Evolutionary conservation across 1,140 invertebrate species (phyloP), one percentile per base, ranked within the genome.

Genomic region (Trinorchestia longiramus): DNA sequence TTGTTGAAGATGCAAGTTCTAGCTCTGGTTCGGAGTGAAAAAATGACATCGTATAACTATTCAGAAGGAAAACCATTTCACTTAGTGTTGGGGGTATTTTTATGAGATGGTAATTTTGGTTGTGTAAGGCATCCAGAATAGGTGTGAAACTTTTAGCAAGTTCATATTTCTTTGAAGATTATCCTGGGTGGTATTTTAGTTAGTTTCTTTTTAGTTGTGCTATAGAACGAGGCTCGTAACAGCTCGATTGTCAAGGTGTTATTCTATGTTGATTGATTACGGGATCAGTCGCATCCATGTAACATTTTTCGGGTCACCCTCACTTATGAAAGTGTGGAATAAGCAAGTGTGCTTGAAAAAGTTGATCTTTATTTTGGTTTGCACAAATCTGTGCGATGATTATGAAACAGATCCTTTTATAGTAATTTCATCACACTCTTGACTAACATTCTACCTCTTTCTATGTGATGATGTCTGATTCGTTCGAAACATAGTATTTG

Each of bases 1-100:
- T 94, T 40, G 92, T n/a, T 44, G 92, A 94, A n/a, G 92, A 94
- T n/a, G 19, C 3, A n/a, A 94, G 92, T 47, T 94, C 92, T 47
- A 43, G 41, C 11, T 94, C 92, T 40, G 47, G 92, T 47, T 94
- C 92, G 40, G 92, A 94, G 4, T 94, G 36, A 43, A 42, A 36
- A 90, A 42, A 90, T 28, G 11, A 36, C 15, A 53, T 53, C 47
- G 47, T 53, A 8, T 53, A 53, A 53, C 28, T 28, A 36, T 3
- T 23, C 62, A 36, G 8, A 3, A 77, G 28, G 28, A 36, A 36
- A 36, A 36, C 62, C 3, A 77, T 77, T 77, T 36, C 62, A 15
- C 62, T 19, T 77, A 77, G 1, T 28, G 62, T 36, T 77, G 28
- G 62, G 28, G 62, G 3, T 77, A 23, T 77, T 77, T 77, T 11